Percentiles rank a stretch among this genome's conserved stretches.
Conservation (phyloP, 2,888 invertebrate genomes). For the Biston betularia region DNA sequence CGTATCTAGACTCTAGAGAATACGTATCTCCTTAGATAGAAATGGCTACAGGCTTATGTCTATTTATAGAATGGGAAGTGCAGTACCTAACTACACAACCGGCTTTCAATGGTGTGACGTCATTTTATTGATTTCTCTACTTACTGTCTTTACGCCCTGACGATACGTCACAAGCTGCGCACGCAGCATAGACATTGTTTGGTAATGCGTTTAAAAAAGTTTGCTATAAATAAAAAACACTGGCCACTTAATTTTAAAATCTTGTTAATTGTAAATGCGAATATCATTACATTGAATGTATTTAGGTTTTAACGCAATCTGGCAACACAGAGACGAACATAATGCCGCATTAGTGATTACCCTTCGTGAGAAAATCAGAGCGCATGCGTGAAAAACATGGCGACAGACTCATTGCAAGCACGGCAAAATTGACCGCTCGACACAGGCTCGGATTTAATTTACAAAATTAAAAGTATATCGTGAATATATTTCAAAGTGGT, state of each 20-base stretch:
- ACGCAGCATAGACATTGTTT: conserved; percentile 50
- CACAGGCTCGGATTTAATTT: conserved; percentile 61
- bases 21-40: conserved; percentile 17
- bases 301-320: conserved; percentile 6
- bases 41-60: conserved; percentile 22
- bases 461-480: background rate
- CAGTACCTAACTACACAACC: conserved; percentile 51
- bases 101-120: conserved; percentile 79
- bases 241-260: conserved; percentile 4
- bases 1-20: background rate
- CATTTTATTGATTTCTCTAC: conserved; percentile 72
- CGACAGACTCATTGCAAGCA: conserved; percentile 76
- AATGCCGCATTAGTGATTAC: conserved; percentile 73
- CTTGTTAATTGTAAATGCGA: background rate
- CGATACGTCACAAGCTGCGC: conserved; percentile 59
- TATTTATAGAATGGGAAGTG: conserved; percentile 52
- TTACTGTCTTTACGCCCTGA: conserved; percentile 61
- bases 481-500: background rate
- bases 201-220: background rate
- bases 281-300: background rate
- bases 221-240: conserved; percentile 5
- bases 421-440: conserved; percentile 48
- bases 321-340: conserved; percentile 59
- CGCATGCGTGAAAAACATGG: conserved; percentile 83
- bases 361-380: conserved; percentile 58